Conservation (phyloP, 1,140 invertebrate species). For the Drosophila bocki region DNA sequence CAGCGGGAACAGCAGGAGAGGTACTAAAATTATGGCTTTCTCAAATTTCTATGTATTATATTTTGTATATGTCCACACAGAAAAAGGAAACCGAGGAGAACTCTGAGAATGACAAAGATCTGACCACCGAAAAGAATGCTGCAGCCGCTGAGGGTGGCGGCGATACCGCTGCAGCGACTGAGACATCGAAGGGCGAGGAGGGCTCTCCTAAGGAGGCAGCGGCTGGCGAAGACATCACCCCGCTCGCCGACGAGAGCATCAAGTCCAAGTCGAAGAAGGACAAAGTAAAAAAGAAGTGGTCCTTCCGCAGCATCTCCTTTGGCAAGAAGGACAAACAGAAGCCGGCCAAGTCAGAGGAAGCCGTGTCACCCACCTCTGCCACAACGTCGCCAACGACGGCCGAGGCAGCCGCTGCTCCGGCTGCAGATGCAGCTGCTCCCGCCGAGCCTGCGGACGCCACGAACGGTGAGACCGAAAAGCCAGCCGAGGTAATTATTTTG, state of each 20-base stretch:
- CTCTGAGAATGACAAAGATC: conserved; percentile 89
- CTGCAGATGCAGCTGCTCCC: conserved; percentile 43
- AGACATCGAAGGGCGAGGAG: conserved; percentile 76
- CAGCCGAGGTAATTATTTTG: conserved; percentile 49
- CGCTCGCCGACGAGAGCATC: conserved; percentile 87
- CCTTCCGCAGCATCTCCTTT: conserved; percentile 93
- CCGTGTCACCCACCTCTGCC: conserved; percentile 82
- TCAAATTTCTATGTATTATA: background rate
- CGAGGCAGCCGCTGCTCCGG: conserved; percentile 47
- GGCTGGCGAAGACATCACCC: conserved; percentile 86
- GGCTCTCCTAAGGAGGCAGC: conserved; percentile 72
- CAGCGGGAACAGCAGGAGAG: conserved; percentile 63
- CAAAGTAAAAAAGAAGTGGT: conserved; percentile 94
- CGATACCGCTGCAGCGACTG: conserved; percentile 83
- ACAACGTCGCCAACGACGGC: conserved; percentile 42
- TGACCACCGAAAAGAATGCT: conserved; percentile 87
- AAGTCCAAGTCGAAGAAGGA: conserved; percentile 92
- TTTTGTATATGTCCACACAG: conserved; percentile 63
- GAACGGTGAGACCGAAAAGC: conserved; percentile 68
- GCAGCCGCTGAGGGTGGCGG: conserved; percentile 79
- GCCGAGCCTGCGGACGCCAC: conserved; percentile 53
- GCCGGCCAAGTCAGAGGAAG: conserved; percentile 87
- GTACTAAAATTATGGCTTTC: conserved; percentile 8
- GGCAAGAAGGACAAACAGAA: conserved; percentile 94
- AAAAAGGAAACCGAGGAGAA: conserved; percentile 88